Evolutionary conservation across 2,113 vertebrate genomes (phyloP).

Genomic region (Pteropus alecto): DNA sequence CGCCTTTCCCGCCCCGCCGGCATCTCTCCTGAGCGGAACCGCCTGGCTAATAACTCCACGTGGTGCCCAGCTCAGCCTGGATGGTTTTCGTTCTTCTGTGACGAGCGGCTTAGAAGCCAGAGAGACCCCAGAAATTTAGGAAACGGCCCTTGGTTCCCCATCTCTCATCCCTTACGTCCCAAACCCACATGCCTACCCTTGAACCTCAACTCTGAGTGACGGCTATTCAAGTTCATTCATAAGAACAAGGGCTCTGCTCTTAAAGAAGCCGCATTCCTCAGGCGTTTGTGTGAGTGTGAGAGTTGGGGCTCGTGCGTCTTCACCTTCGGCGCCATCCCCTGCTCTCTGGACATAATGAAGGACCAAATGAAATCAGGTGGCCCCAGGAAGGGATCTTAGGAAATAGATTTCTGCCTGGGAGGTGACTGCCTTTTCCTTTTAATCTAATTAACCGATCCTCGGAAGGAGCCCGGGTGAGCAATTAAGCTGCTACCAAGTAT

Average conservation of each 20-base stretch:
- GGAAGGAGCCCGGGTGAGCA: neutral
- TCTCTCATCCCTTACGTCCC: neutral
- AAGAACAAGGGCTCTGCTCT: constrained; percentile 64
- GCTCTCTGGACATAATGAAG: neutral
- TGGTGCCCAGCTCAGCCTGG: neutral
- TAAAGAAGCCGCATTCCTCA: constrained; percentile 51
- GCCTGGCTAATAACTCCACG: neutral
- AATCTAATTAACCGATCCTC: constrained; percentile 58
- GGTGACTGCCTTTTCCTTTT: constrained; percentile 46
- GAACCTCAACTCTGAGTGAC: neutral
- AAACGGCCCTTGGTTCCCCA: neutral
- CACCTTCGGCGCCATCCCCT: neutral
- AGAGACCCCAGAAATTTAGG: neutral
- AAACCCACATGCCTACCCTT: neutral
- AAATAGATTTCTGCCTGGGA: constrained; percentile 12
- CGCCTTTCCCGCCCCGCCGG: neutral
- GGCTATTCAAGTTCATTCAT: constrained; percentile 75
- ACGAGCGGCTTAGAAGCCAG: neutral
- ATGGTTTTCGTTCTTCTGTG: neutral
- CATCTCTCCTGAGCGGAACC: neutral
- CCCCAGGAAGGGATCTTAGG: neutral
- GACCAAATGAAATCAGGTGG: neutral
- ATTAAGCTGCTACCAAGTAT: constrained; percentile 47
- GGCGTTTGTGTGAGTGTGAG: neutral
- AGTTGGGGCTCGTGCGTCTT: neutral